Evolutionary conservation across 2,113 vertebrate species (phyloP).

Genomic region (Neolamprologus longior): DNA sequence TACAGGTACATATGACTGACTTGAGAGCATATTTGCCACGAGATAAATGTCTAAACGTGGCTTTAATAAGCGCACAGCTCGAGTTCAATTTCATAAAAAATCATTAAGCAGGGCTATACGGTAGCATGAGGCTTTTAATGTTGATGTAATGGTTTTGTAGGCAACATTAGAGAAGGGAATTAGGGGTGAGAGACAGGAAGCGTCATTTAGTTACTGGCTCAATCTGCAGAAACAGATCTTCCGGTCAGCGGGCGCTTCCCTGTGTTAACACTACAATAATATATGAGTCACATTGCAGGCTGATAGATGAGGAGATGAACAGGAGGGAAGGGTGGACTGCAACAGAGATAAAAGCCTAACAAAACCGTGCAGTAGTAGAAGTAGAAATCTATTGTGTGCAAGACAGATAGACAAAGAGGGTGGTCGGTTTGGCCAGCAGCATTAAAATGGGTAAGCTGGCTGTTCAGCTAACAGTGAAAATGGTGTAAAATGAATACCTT

Average conservation of each 20-base stretch:
- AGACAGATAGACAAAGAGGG: not conserved
- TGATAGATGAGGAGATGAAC: constrained; percentile 49
- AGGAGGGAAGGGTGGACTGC: constrained; percentile 23
- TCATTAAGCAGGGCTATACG: not conserved
- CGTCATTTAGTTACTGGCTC: constrained; percentile 56
- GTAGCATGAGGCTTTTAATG: not conserved
- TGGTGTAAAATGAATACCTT: not conserved
- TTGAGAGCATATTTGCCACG: not conserved
- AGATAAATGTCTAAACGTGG: not conserved
- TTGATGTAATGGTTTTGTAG: constrained; percentile 13
- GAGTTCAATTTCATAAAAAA: not conserved
- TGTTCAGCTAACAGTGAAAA: not conserved
- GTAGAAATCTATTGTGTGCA: not conserved
- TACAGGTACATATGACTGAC: not conserved
- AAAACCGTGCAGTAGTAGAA: not conserved
- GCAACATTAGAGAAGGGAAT: constrained; percentile 18
- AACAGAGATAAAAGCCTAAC: not conserved
- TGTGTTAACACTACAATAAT: constrained; percentile 71
- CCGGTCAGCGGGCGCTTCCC: constrained; percentile 66
- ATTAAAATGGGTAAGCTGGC: not conserved
- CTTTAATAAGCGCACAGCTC: not conserved
- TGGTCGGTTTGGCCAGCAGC: constrained; percentile 8
- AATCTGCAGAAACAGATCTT: constrained; percentile 80
- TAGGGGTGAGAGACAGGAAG: constrained; percentile 56
- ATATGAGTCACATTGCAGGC: constrained; percentile 46